Base-by-base conservation (phyloP, 2,888 invertebrate genomes). In the Ennomos quercinarius region DNA sequence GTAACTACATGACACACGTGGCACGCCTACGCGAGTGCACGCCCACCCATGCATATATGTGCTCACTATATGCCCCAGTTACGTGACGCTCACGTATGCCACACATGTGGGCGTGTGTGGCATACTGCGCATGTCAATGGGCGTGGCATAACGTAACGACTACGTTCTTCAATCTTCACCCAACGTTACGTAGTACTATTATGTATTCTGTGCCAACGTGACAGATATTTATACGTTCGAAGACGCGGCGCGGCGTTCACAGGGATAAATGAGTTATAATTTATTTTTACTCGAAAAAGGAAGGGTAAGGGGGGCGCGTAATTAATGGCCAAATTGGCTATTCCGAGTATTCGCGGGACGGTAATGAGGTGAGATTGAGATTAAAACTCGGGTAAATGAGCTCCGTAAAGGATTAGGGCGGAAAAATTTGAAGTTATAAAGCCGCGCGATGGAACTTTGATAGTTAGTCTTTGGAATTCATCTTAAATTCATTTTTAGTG, bases 361-460 rank as follows among this genome's bases (percentile, higher is more conserved):
- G 88, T 90, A 91, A 91, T 91, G 91, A 91, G 91, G 89, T 89
- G 89, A 84, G 89, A 89, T 90, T 86, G 88, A 87, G 90, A 91
- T 91, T 91, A 91, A 91, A 91, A 89, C 86, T 88, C 86, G 85
- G 82, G 78, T 84, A 86, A 87, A 89, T 88, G 87, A 86, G 87
- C 81, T 84, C 76, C 79, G 81, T 80, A 83, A 87, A 85, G 86
- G 87, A 86, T 89, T 87, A 83, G 78, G 78, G 70, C 68, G 79
- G 77, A 80, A 81, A 84, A 82, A 81, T 78, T 74, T 71, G 66
- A 74, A 77, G 75, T 76, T 76, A 71, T 72, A 74, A 75, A 77
- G 73, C 75, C 78, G 72, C 75, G 72, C 66, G 65, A 70, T 68
- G 74, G 66, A 75, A 79, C 74, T 81, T 83, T 74, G 73, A 79